Base-by-base conservation (phyloP, 2,888 invertebrate genomes). In the Phorcus lineatus region DNA sequence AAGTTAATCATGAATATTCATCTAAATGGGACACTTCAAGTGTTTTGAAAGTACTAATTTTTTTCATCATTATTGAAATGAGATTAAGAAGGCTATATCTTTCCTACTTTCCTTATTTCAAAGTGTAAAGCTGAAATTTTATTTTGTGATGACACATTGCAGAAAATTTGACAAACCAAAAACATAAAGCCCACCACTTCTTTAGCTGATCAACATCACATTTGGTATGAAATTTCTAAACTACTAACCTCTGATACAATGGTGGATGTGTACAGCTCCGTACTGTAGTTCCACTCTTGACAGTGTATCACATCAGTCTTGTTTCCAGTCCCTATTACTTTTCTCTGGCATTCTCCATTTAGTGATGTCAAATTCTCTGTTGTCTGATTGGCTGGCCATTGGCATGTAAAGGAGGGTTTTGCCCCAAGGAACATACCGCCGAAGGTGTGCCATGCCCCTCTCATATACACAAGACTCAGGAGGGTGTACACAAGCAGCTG, bases 381-480 rank as follows among this genome's bases (percentile, higher is more conserved):
- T n/a, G 19, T 19, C 19, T 74, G 11, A 19, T 19, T 19, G 19
- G 19, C 36, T 31, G 74, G 47, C 19, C 19, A 40, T n/a, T 76
- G 75, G 79, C 91, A 91, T 55, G 80, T 78, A 77, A 88, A 87
- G 4, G 84, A 86, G 22, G 88, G 86, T 17, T 84, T 84, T n/a
- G 83, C 86, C n/a, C 87, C 89, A 17, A 90, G 80, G 70, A 88
- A 89, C 40, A 89, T 81, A 36, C 87, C 87, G n/a, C 82, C 87
- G 70, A 90, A 85, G 11, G 88, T 87, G 76, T 87, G 89, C 88
- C 90, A 90, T 4, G 88, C 87, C 47, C 90, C 89, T 66, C 90
- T 83, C 81, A 90, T 83, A 82, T 88, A 89, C 9, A 90, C 83
- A 28, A 89, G 83, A 7, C 88, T 83, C 31, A 91, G 79, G 13